Evolutionary conservation across 2,888 invertebrate species (phyloP).

Genomic region (Spodoptera exigua): DNA sequence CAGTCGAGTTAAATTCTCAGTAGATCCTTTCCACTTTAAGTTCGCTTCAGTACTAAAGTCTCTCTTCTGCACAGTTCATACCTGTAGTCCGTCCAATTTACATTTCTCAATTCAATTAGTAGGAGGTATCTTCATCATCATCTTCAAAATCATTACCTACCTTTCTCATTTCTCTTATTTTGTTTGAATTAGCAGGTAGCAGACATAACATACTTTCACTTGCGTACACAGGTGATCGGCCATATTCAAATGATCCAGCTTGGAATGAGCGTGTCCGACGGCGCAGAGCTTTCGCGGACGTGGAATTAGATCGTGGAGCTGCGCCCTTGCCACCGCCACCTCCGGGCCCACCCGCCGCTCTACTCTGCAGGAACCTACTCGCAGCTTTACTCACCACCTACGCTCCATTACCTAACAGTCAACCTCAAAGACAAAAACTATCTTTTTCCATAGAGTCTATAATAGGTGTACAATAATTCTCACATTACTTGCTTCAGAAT

Average conservation of each 20-base stretch:
- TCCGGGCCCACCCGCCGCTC: slow-evolving; percentile 68
- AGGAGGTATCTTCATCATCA: no score
- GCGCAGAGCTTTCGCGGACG: slow-evolving; percentile 91
- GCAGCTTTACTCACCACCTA: slow-evolving; percentile 82
- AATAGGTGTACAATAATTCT: slow-evolving; percentile 88
- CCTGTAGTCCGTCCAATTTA: no score
- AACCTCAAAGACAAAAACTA: slow-evolving; percentile 78
- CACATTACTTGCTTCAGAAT: background rate
- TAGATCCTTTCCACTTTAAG: no score
- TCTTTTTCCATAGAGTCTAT: slow-evolving; percentile 92
- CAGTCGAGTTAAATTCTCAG: no score
- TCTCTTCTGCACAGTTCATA: no score
- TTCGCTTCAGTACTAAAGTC: no score
- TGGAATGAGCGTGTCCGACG: slow-evolving; percentile 89
- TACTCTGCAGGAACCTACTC: slow-evolving; percentile 86
- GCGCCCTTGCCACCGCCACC: slow-evolving; percentile 50
- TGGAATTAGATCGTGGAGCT: slow-evolving; percentile 90
- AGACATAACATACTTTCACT: no score
- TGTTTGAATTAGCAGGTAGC: no score
- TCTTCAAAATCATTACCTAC: no score
- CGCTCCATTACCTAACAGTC: slow-evolving; percentile 68
- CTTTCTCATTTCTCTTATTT: no score
- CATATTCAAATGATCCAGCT: slow-evolving; percentile 73
- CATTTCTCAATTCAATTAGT: no score
- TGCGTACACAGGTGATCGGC: slow-evolving; percentile 67